These are phyloP conservation scores for Hycleus phaleratus DNA, from an alignment of 1,140 invertebrate species.

Conservation along the genomic window DNA sequence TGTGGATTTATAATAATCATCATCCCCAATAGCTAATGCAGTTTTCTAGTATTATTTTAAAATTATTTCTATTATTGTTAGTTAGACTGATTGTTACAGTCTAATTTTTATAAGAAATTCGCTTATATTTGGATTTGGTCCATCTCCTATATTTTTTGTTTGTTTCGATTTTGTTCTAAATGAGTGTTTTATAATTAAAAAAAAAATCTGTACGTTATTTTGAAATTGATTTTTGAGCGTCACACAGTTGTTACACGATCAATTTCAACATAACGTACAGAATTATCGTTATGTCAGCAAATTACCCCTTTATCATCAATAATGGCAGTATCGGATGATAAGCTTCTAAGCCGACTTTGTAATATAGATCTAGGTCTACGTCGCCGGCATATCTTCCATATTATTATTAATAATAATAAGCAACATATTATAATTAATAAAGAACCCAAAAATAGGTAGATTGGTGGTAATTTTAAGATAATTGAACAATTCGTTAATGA, in stretches of 20 bases:
- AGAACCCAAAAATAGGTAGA: conserved; percentile 55
- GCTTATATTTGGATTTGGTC: conserved; percentile 27
- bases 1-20: not conserved
- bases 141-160: conserved; percentile 15
- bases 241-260: conserved; percentile 84
- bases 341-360: conserved; percentile 65
- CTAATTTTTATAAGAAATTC: conserved; percentile 25
- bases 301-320: conserved; percentile 79
- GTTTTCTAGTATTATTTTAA: not conserved
- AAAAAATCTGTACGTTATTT: conserved; percentile 34
- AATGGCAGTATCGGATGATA: conserved; percentile 67
- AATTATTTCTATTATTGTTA: not conserved
- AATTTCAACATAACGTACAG: conserved; percentile 82
- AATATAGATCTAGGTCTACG: conserved; percentile 57
- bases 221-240: conserved; percentile 40
- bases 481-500: conserved; percentile 70
- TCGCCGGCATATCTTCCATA: conserved; percentile 51
- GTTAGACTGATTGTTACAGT: not conserved
- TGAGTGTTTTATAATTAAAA: not conserved
- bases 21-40: not conserved
- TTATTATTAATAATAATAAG: conserved; percentile 27
- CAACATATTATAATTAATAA: conserved; percentile 29
- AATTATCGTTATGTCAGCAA: conserved; percentile 89
- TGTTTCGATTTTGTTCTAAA: conserved; percentile 18
- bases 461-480: conserved; percentile 60